Percentiles rank a stretch among this genome's conserved stretches.
Evolutionary conservation across 2,888 invertebrate species (phyloP).

Genomic region (Caenorhabditis japonica): DNA sequence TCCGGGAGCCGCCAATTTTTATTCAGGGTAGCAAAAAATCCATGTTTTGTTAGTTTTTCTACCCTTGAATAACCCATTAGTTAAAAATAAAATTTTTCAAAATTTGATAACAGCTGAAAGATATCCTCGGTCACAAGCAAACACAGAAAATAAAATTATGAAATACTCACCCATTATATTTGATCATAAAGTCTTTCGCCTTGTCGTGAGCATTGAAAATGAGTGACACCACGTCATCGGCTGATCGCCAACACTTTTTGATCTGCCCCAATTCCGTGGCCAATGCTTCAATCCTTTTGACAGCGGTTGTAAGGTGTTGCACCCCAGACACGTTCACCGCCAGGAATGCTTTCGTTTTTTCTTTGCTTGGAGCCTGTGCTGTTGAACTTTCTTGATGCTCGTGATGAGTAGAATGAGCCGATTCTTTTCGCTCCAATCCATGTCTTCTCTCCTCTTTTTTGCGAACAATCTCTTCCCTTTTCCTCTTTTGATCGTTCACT

Average conservation of each 20-base stretch:
- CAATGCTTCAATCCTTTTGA: constrained; percentile 56
- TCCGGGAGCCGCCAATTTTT: too few relatives aligned
- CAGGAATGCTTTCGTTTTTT: constrained; percentile 66
- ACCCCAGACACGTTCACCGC: constrained; percentile 69
- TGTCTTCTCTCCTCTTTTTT: constrained; percentile 63
- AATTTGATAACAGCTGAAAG: too few relatives aligned
- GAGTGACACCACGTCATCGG: constrained; percentile 65
- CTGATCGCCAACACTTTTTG: constrained; percentile 71
- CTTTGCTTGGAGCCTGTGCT: background rate
- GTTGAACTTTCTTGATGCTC: background rate
- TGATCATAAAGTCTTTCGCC: constrained; percentile 73
- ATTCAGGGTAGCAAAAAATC: too few relatives aligned
- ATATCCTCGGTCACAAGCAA: too few relatives aligned
- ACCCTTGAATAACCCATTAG: too few relatives aligned
- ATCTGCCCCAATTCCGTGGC: constrained; percentile 63
- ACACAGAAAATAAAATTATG: too few relatives aligned
- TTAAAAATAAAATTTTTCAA: too few relatives aligned
- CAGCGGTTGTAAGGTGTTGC: constrained; percentile 58
- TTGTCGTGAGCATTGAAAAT: constrained; percentile 73
- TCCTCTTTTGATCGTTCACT: constrained; percentile 73
- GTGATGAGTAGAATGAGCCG: background rate
- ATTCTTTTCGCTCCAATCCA: constrained; percentile 22
- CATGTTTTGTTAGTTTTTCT: too few relatives aligned
- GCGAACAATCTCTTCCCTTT: constrained; percentile 67
- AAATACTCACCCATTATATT: constrained; percentile 69